Percentiles rank a stretch among this genome's conserved stretches.
phyloP scores from a whole-genome alignment of 2,113 vertebrate species.

The Forbesichthys papilliferus region DNA sequence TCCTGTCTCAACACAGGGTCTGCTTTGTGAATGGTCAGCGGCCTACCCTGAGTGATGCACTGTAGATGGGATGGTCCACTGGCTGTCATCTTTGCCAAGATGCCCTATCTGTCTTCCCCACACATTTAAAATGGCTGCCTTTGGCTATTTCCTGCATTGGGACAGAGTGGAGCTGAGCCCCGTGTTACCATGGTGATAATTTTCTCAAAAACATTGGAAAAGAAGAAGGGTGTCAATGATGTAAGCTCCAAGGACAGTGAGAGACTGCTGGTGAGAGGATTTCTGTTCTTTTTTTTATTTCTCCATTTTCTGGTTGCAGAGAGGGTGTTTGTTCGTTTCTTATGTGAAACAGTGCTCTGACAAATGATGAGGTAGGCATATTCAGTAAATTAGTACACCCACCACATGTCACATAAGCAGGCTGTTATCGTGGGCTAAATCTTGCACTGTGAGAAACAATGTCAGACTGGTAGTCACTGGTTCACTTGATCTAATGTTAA shows the following conservation, averaged over 20 bases:
- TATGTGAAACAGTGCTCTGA: neutral
- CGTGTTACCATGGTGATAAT: slow-evolving; percentile 86
- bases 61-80: slow-evolving; percentile 61
- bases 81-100: slow-evolving; percentile 30
- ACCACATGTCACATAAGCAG: slow-evolving; percentile 5
- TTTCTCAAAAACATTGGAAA: slow-evolving; percentile 83
- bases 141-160: slow-evolving; percentile 49
- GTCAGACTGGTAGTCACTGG: neutral
- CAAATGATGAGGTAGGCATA: slow-evolving; percentile 4
- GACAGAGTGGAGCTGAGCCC: slow-evolving; percentile 54
- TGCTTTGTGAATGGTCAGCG: slow-evolving; percentile 30
- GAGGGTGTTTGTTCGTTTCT: neutral
- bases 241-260: slow-evolving; percentile 73
- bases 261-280: slow-evolving; percentile 78
- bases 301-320: neutral
- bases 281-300: neutral
- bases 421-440: neutral
- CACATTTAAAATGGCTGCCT: slow-evolving; percentile 60
- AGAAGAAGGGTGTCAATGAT: slow-evolving; percentile 83
- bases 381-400: neutral
- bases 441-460: neutral
- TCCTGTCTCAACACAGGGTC: slow-evolving; percentile 54
- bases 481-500: neutral
- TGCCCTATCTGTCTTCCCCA: slow-evolving; percentile 37
- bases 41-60: slow-evolving; percentile 32